Percentiles rank a stretch among this genome's conserved stretches.
Evolutionary conservation across 2,113 vertebrate genomes (phyloP).

Genomic region (Mirounga angustirostris): DNA sequence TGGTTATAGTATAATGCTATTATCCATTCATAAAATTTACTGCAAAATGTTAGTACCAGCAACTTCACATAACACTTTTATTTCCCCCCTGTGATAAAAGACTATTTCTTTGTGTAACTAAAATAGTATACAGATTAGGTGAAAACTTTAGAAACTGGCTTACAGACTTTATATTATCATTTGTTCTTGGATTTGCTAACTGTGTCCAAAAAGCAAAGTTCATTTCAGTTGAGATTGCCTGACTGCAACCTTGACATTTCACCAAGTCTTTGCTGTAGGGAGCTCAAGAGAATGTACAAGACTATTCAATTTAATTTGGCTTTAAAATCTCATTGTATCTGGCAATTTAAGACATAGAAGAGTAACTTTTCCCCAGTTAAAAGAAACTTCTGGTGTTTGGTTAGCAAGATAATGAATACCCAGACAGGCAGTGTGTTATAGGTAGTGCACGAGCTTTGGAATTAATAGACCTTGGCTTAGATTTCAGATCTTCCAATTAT

Average conservation of each 20-base stretch:
- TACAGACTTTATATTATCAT: neutral
- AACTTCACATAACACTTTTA: neutral
- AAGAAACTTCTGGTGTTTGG: slow-evolving; percentile 26
- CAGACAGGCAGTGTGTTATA: neutral
- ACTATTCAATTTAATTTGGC: slow-evolving; percentile 37
- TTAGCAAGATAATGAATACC: neutral
- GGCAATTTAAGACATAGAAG: neutral
- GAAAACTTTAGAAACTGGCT: neutral
- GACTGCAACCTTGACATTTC: neutral
- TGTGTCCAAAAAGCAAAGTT: neutral
- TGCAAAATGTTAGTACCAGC: neutral
- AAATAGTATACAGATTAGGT: neutral
- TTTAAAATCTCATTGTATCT: slow-evolving; percentile 34
- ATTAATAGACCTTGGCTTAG: neutral
- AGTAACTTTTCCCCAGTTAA: neutral
- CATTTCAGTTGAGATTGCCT: neutral
- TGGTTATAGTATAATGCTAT: too few relatives aligned
- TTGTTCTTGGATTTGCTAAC: neutral
- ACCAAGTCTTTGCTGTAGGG: neutral
- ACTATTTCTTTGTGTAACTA: neutral
- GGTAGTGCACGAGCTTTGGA: neutral
- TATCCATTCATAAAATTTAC: neutral
- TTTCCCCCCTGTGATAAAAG: neutral
- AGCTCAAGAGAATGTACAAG: neutral
- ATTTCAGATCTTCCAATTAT: neutral